Percentiles rank a stretch among this genome's conserved stretches.
These are phyloP conservation scores for Cyclura pinguis DNA, from an alignment of 2,797 vertebrate species.

Conservation along the genomic window DNA sequence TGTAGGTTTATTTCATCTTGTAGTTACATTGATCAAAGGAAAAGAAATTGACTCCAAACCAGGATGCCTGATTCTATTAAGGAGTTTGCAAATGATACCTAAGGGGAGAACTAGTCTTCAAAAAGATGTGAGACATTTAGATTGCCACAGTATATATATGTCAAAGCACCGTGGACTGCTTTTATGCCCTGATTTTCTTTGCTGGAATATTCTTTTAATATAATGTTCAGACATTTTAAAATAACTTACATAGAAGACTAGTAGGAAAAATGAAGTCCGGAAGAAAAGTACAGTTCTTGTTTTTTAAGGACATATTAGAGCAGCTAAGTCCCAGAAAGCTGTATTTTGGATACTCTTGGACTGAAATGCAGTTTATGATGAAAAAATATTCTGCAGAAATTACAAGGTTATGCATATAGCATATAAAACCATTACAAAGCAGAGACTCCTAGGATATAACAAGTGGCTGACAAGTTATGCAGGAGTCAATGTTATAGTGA, in stretches of 20 bases:
- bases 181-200: neutral
- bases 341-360: conserved; percentile 56
- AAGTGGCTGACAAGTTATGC: conserved; percentile 39
- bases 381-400: conserved; percentile 53
- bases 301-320: neutral
- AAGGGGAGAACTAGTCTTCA: conserved; percentile 12
- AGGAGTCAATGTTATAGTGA: conserved; percentile 23
- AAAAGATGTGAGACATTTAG: neutral
- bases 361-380: conserved; percentile 26
- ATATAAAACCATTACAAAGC: conserved; percentile 35
- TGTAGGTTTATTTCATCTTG: conserved; percentile 25
- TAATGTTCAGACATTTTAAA: conserved; percentile 30
- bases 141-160: conserved; percentile 12
- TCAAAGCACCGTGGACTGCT: neutral
- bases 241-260: neutral
- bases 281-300: neutral
- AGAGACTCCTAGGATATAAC: conserved; percentile 22
- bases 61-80: conserved; percentile 23
- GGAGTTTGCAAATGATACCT: conserved; percentile 9
- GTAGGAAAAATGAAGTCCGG: neutral
- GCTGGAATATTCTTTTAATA: neutral
- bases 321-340: conserved; percentile 46
- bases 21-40: conserved; percentile 8
- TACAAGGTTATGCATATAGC: conserved; percentile 40
- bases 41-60: conserved; percentile 30